phyloP scores from a whole-genome alignment of 2,797 vertebrate genomes.

The Okamejei kenojei region DNA sequence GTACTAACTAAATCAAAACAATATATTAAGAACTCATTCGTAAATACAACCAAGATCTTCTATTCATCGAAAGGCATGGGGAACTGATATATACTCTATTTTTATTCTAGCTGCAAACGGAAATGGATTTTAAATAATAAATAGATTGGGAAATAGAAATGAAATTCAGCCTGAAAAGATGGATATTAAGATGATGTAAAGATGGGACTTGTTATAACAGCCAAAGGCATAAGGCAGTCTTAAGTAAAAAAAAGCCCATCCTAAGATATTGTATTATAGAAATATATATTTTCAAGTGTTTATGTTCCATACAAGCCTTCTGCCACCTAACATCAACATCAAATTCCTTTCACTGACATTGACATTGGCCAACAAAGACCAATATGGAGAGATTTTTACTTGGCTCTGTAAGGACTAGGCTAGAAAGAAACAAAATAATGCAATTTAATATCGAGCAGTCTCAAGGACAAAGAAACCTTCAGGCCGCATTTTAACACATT shows the following conservation, averaged over 20 bases:
- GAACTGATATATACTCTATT: not conserved
- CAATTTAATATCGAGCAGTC: not conserved
- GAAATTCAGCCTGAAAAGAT: not conserved
- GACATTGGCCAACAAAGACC: no score
- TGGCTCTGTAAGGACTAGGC: not conserved
- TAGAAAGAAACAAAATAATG: not conserved
- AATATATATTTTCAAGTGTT: not conserved
- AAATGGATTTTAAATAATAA: constrained; percentile 5
- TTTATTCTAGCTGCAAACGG: not conserved
- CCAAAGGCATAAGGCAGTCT: not conserved
- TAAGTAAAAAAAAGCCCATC: not conserved
- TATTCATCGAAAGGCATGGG: not conserved
- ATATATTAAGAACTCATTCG: not conserved
- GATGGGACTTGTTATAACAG: not conserved
- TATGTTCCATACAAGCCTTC: not conserved
- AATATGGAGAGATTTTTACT: not conserved
- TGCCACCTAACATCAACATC: not conserved
- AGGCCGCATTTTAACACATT: not conserved
- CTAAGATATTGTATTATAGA: no score
- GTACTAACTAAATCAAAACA: not conserved
- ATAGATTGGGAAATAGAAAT: not conserved
- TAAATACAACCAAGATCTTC: not conserved
- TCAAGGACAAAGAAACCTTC: not conserved
- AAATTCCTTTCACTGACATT: not conserved
- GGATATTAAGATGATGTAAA: not conserved